Conservation (phyloP, 2,797 vertebrate species). For the Sebastolobus alascanus region DNA sequence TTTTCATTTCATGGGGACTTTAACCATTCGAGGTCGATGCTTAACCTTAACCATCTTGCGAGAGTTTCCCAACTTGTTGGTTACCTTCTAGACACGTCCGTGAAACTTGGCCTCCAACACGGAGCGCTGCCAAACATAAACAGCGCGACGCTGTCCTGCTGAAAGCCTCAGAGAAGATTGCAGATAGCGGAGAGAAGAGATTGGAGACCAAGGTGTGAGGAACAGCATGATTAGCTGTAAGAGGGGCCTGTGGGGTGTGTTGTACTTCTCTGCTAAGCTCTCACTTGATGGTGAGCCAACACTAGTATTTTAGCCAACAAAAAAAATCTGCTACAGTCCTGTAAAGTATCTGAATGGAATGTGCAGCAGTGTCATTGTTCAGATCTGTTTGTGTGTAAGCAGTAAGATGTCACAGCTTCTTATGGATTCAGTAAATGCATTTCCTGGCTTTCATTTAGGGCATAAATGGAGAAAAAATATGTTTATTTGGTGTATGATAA, state of each 20-base stretch:
- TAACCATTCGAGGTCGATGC: too few species aligned
- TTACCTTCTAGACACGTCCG: too few species aligned
- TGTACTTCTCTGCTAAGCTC: constrained; percentile 22
- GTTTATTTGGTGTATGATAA: background rate
- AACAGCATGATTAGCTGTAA: constrained; percentile 21
- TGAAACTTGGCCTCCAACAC: constrained; percentile 7
- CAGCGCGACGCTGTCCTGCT: constrained; percentile 3
- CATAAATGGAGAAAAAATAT: background rate
- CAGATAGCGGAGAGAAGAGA: constrained; percentile 15
- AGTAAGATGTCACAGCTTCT: background rate
- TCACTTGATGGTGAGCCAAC: constrained; percentile 22
- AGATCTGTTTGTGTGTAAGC: background rate
- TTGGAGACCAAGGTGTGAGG: constrained; percentile 14
- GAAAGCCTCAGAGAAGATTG: constrained; percentile 19
- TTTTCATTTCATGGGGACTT: too few species aligned
- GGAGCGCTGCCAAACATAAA: constrained; percentile 16
- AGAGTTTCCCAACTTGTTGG: too few species aligned
- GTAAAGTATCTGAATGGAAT: constrained; percentile 1
- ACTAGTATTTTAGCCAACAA: constrained; percentile 8
- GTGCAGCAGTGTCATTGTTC: background rate
- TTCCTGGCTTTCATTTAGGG: background rate
- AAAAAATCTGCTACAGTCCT: background rate
- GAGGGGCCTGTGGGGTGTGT: background rate
- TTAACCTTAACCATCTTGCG: too few species aligned
- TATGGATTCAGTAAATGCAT: background rate